Base-by-base conservation (phyloP, 2,888 invertebrate genomes). In the Plemyria rubiginata region DNA sequence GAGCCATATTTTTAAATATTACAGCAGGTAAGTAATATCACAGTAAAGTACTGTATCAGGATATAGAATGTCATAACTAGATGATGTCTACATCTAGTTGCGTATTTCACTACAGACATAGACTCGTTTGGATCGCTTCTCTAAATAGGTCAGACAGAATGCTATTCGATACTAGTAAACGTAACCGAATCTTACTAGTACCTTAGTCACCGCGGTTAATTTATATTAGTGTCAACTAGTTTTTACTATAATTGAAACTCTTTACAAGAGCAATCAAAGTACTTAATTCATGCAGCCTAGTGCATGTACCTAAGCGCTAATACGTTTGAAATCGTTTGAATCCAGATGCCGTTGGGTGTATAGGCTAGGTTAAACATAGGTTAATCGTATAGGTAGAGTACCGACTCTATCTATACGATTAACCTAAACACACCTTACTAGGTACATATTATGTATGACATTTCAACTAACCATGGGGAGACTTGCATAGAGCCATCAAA, bases 391-490 rank as follows among this genome's bases (percentile, higher is more conserved):
- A n/a, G n/a, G n/a, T n/a, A n/a, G n/a, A n/a, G n/a, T n/a, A n/a
- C n/a, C n/a, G n/a, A n/a, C n/a, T n/a, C n/a, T n/a, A n/a, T n/a
- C n/a, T n/a, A n/a, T n/a, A n/a, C n/a, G n/a, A n/a, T n/a, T n/a
- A n/a, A n/a, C n/a, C n/a, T n/a, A n/a, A n/a, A n/a, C n/a, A n/a
- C n/a, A n/a, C n/a, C n/a, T n/a, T n/a, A n/a, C n/a, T n/a, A n/a
- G n/a, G n/a, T n/a, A n/a, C 3, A 36, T 4, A 50, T 15, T 40
- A 16, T 38, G 38, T 49, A 13, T 45, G 36, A 65, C 63, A 50
- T 38, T 43, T 13, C 4, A 56, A 78, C 85, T 78, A 65, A 90
- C 90, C 89, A 12, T 76, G 58, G 45, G 81, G 62, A 51, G 71
- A 80, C 46, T 76, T 84, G 67, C 62, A 70, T 15, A 82, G 16